These are phyloP conservation scores for Drosophila nasuta DNA, from an alignment of 1,140 invertebrate species.

Conservation along the genomic window DNA sequence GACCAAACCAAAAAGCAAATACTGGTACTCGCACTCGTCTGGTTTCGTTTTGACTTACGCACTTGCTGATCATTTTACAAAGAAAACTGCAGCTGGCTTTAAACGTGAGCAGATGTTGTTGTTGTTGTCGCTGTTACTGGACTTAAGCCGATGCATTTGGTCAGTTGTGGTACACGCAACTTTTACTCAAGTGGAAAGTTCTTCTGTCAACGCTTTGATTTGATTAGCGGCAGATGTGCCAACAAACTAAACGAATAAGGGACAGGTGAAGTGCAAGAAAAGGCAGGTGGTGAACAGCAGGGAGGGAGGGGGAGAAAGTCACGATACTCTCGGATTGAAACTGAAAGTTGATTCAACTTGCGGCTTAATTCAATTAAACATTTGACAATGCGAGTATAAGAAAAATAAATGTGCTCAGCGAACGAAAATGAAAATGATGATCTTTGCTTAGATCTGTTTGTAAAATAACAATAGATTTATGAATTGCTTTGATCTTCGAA, in stretches of 20 bases:
- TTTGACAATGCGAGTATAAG: slow-evolving; percentile 21
- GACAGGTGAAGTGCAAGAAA: not conserved
- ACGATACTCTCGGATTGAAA: slow-evolving; percentile 37
- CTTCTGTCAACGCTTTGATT: slow-evolving; percentile 60
- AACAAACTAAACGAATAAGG: slow-evolving; percentile 4
- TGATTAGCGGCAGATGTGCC: slow-evolving; percentile 52
- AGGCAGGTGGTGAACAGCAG: not conserved
- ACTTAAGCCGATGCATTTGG: slow-evolving; percentile 30
- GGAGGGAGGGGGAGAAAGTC: slow-evolving; percentile 32
- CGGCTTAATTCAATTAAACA: slow-evolving; percentile 33
- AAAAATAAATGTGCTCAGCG: slow-evolving; percentile 11
- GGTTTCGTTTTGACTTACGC: slow-evolving; percentile 64
- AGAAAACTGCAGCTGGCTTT: slow-evolving; percentile 45
- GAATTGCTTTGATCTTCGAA: slow-evolving; percentile 9
- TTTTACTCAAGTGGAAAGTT: slow-evolving; percentile 60
- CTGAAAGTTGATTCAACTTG: slow-evolving; percentile 44
- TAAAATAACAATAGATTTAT: slow-evolving; percentile 18
- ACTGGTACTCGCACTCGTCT: slow-evolving; percentile 42
- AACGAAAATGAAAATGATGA: slow-evolving; percentile 12
- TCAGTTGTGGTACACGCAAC: slow-evolving; percentile 29
- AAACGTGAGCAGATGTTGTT: slow-evolving; percentile 1
- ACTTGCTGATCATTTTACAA: slow-evolving; percentile 47
- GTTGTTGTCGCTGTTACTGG: slow-evolving; percentile 14
- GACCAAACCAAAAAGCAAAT: slow-evolving; percentile 77
- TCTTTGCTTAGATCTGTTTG: not conserved